These are phyloP conservation scores for Aspidapion aeneum DNA, from an alignment of 2,888 invertebrate genomes.

Conservation along the genomic window DNA sequence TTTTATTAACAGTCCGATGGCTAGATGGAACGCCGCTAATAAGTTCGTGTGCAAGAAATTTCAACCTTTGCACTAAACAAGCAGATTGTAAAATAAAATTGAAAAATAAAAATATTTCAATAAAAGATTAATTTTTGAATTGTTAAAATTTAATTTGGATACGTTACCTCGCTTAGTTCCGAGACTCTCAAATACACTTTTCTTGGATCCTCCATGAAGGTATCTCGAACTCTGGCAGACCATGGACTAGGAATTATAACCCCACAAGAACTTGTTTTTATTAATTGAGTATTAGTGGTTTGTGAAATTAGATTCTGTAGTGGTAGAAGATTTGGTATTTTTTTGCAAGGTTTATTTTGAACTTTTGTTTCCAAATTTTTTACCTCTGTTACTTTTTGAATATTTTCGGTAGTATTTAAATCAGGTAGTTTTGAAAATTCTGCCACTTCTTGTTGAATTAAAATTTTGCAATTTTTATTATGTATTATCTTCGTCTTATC, in stretches of 20 bases:
- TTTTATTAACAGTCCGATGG: too few species aligned
- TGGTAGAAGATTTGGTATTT: constrained; percentile 42
- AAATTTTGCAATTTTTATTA: neutral
- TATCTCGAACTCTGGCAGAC: constrained; percentile 47
- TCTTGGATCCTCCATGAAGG: constrained; percentile 42
- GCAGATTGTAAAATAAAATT: too few species aligned
- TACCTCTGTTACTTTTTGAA: neutral
- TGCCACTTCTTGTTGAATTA: neutral
- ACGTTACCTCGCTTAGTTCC: too few species aligned
- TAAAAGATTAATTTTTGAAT: too few species aligned
- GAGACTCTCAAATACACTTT: constrained; percentile 30
- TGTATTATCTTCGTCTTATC: neutral
- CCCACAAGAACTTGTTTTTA: constrained; percentile 51
- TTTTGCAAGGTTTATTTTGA: constrained; percentile 27
- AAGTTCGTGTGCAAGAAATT: too few species aligned
- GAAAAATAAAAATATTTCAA: too few species aligned
- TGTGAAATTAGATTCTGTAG: constrained; percentile 26
- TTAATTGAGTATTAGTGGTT: constrained; percentile 17
- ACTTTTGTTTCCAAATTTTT: neutral
- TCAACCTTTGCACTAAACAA: too few species aligned
- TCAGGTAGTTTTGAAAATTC: neutral
- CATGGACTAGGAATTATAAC: constrained; percentile 53
- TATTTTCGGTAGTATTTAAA: neutral
- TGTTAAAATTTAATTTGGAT: neutral
- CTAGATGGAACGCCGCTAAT: too few species aligned